Evolutionary conservation across 1,140 invertebrate species (phyloP).

Genomic region (Musca vetustissima): DNA sequence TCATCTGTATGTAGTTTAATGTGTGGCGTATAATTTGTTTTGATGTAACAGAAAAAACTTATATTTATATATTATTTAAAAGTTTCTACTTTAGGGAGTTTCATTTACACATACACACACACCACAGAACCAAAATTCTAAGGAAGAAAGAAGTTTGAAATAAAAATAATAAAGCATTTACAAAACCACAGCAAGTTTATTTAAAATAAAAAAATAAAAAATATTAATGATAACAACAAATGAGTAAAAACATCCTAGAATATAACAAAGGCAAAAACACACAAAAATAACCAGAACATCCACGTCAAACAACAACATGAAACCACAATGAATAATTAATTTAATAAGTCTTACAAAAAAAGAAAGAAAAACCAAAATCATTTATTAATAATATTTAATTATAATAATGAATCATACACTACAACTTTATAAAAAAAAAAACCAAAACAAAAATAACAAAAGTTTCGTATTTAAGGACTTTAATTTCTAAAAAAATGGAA

Average conservation of each 20-base stretch:
- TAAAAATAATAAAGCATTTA: slow-evolving; percentile 28
- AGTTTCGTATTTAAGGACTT: slow-evolving; percentile 21
- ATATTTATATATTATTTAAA: slow-evolving; percentile 11
- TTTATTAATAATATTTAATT: slow-evolving; percentile 24
- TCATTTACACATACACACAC: slow-evolving; percentile 25
- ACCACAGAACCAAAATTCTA: slow-evolving; percentile 23
- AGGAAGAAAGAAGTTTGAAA: slow-evolving; percentile 8
- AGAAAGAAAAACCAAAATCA: slow-evolving; percentile 22
- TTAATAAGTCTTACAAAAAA: slow-evolving; percentile 30
- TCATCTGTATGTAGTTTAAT: too few relatives aligned
- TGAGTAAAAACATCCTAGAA: not conserved
- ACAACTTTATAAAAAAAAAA: slow-evolving; percentile 21
- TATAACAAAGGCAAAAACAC: slow-evolving; percentile 4
- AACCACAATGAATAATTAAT: slow-evolving; percentile 28
- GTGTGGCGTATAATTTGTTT: too few relatives aligned
- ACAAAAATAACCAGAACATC: slow-evolving; percentile 23
- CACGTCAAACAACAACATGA: slow-evolving; percentile 24
- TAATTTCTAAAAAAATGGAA: slow-evolving; percentile 18
- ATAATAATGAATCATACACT: slow-evolving; percentile 22
- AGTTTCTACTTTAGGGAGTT: slow-evolving; percentile 17
- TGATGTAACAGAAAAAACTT: too few relatives aligned
- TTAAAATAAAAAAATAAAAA: slow-evolving; percentile 14
- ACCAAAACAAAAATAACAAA: slow-evolving; percentile 1
- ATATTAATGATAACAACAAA: slow-evolving; percentile 8
- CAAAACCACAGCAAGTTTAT: slow-evolving; percentile 31